These are phyloP conservation scores for Drosophila incognita DNA, from an alignment of 2,888 invertebrate genomes.

Conservation along the genomic window DNA sequence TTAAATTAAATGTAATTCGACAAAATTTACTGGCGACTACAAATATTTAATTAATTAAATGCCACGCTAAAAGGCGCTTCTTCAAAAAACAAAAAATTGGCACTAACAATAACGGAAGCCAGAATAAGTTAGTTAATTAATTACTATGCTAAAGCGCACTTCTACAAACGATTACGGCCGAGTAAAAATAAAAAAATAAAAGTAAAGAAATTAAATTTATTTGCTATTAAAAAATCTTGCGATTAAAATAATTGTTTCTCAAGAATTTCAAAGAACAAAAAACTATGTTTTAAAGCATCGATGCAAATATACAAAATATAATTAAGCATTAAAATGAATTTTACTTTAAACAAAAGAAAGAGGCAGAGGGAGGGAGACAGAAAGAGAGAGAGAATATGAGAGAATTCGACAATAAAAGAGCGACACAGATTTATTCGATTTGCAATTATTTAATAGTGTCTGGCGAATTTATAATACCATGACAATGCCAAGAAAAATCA, in stretches of 20 bases:
- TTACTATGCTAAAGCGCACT: not conserved
- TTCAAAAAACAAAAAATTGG: not conserved
- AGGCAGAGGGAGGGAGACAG: not conserved
- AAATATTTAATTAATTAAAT: not conserved
- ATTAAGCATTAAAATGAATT: not conserved
- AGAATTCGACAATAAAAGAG: not conserved
- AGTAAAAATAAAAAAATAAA: not conserved
- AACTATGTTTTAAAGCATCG: conserved; percentile 1
- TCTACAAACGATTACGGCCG: not conserved
- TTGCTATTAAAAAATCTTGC: not conserved
- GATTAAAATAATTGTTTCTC: not conserved
- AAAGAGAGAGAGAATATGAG: not conserved
- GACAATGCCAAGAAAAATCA: conserved; percentile 18
- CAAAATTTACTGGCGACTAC: not conserved
- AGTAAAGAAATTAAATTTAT: not conserved
- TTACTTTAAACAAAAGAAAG: not conserved
- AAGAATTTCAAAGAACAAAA: conserved; percentile 1
- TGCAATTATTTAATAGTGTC: conserved; percentile 44
- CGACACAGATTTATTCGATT: conserved; percentile 18
- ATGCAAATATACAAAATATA: not conserved
- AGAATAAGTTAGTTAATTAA: not conserved
- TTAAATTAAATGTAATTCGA: not conserved
- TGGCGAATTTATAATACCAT: conserved; percentile 37
- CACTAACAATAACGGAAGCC: not conserved
- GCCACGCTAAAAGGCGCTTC: not conserved